Percentiles rank a stretch among this genome's conserved stretches.
Conservation (phyloP, 2,797 vertebrate genomes). For the Intellagama lesueurii region DNA sequence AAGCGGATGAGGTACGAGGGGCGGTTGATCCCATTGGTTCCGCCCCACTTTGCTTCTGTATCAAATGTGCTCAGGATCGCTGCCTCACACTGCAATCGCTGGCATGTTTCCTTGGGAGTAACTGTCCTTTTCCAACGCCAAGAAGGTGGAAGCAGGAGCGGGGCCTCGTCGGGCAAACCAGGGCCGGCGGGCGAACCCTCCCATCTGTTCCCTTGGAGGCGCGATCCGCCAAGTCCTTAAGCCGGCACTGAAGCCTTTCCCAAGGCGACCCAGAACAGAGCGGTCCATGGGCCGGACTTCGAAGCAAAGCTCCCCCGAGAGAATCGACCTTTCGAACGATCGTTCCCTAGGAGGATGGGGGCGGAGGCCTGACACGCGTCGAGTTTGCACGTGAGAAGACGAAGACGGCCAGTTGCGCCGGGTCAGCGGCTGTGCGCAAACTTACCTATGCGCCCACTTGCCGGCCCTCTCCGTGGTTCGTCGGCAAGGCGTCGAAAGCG, state of each 20-base stretch:
- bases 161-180: not conserved
- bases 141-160: not conserved
- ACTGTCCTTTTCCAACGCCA: no score
- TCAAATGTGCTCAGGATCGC: not conserved
- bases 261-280: no score
- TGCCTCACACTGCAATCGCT: not conserved
- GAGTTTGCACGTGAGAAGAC: slow-evolving; percentile 10
- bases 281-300: not conserved
- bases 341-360: no score
- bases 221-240: not conserved
- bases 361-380: not conserved
- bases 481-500: no score
- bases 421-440: not conserved
- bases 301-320: not conserved
- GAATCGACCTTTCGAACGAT: not conserved
- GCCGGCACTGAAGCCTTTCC: not conserved
- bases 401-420: no score
- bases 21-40: no score
- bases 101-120: not conserved
- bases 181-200: not conserved
- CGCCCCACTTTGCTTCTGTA: no score
- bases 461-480: not conserved
- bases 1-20: no score
- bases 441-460: not conserved
- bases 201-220: not conserved